These are phyloP conservation scores for Pogonocherus hispidulus DNA, from an alignment of 2,888 invertebrate genomes.

Conservation along the genomic window DNA sequence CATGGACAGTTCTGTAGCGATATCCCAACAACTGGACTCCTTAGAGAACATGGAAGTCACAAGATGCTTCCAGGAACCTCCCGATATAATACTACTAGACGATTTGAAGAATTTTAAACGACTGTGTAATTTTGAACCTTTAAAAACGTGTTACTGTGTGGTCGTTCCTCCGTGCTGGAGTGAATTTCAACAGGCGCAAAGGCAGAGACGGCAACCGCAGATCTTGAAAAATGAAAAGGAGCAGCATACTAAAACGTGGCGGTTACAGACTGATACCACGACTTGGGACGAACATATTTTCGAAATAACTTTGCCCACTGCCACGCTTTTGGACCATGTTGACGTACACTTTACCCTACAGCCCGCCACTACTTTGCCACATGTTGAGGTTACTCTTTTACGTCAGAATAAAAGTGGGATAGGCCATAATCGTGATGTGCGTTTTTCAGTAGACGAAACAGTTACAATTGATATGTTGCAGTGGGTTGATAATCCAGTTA, in stretches of 20 bases:
- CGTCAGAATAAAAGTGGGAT: conserved; percentile 77
- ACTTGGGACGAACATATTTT: conserved; percentile 96
- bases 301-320: conserved; percentile 87
- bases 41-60: conserved; percentile 57
- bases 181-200: conserved; percentile 91
- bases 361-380: conserved; percentile 82
- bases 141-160: conserved; percentile 78
- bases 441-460: conserved; percentile 70
- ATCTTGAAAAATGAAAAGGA: conserved; percentile 78
- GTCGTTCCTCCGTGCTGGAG: conserved; percentile 95
- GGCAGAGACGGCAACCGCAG: conserved; percentile 90
- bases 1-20: conserved; percentile 39
- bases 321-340: conserved; percentile 86
- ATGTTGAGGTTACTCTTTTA: conserved; percentile 76
- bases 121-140: conserved; percentile 82
- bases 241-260: conserved; percentile 88
- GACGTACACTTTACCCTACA: conserved; percentile 90
- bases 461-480: conserved; percentile 68
- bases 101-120: conserved; percentile 76
- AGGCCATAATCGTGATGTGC: conserved; percentile 71
- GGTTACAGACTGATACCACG: conserved; percentile 87
- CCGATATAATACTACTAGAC: conserved; percentile 55
- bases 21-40: conserved; percentile 51
- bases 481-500: conserved; percentile 79
- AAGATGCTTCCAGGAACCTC: conserved; percentile 63